Base-by-base conservation (phyloP, 2,888 invertebrate genomes). In the Villa cingulata region DNA sequence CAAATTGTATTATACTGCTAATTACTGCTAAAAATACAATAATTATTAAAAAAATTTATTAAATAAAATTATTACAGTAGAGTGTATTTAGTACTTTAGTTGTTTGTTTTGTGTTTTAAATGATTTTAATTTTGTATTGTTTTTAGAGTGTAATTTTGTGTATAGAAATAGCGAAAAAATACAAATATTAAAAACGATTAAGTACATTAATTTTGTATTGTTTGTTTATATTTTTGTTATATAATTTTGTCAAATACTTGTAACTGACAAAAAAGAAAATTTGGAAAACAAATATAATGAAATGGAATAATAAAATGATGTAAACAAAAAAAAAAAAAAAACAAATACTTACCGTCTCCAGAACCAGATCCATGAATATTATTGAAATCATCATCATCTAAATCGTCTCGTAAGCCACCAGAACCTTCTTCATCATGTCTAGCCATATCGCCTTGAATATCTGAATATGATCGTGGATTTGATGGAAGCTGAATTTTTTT, bases 381-480 rank as follows among this genome's bases (percentile, higher is more conserved):
- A 53, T 59, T 56, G 36, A 62, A 60, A 50, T 66, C 66, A 53
- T 68, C 67, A 52, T 68, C 68, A 43, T 66, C 65, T 41, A 63
- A 63, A 50, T 60, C 60, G 49, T 62, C 58, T n/a, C 37, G 34
- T 17, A 43, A 32, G 53, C 58, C 58, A 27, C 62, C 64, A 34
- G 68, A 68, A 20, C 67, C 68, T 51, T 68, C 68, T 42, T 61
- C 62, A 45, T 62, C 62, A 46, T 60, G 62, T 34, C 61, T 62
- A 37, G 66, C 69, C 69, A 68, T 68, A 53, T 68, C 68, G 51
- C 65, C 63, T 56, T 68, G 69, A 51, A 68, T 64, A 48, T 68
- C 68, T 19, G 66, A 68, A 46, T 62, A 61, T 42, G 61, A 56
- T 48, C 61, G 58, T 39, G 57, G 55, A 17, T 57, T 56, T 2